These are phyloP conservation scores for Leptinotarsa rubiginosa DNA, from an alignment of 2,888 invertebrate species.

Conservation along the genomic window DNA sequence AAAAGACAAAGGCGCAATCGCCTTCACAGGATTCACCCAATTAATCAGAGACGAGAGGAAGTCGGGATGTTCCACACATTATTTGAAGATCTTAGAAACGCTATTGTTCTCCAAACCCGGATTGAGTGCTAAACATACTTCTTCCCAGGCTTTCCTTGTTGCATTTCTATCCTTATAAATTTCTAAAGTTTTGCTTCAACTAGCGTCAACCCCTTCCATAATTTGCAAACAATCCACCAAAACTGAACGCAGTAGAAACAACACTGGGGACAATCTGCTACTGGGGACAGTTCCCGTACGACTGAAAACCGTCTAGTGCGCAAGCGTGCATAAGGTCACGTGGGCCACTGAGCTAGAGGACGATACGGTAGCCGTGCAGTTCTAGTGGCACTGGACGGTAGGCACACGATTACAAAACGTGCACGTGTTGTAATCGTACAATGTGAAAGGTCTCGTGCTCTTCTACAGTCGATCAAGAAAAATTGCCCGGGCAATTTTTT, in stretches of 20 bases:
- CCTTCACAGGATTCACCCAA: slow-evolving; percentile 26
- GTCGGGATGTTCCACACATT: slow-evolving; percentile 29
- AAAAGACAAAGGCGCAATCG: slow-evolving; percentile 26
- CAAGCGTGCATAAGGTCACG: slow-evolving; percentile 30
- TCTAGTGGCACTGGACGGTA: slow-evolving; percentile 26
- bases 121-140: slow-evolving; percentile 23
- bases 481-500: slow-evolving; percentile 29
- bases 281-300: slow-evolving; percentile 26
- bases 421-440: slow-evolving; percentile 28
- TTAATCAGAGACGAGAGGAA: slow-evolving; percentile 18
- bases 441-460: slow-evolving; percentile 33
- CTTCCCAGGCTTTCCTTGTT: slow-evolving; percentile 24
- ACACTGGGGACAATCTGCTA: slow-evolving; percentile 23
- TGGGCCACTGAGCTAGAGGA: slow-evolving; percentile 32
- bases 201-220: slow-evolving; percentile 8
- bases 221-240: slow-evolving; percentile 5
- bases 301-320: slow-evolving; percentile 29
- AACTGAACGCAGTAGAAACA: slow-evolving; percentile 7
- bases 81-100: slow-evolving; percentile 32
- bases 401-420: slow-evolving; percentile 28
- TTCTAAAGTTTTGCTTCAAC: slow-evolving; percentile 28
- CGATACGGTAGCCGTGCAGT: slow-evolving; percentile 24
- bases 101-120: slow-evolving; percentile 28
- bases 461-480: slow-evolving; percentile 25
- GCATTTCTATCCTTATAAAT: slow-evolving; percentile 23